Evolutionary conservation across 2,888 invertebrate genomes (phyloP).

Genomic region (Eupithecia subfuscata): DNA sequence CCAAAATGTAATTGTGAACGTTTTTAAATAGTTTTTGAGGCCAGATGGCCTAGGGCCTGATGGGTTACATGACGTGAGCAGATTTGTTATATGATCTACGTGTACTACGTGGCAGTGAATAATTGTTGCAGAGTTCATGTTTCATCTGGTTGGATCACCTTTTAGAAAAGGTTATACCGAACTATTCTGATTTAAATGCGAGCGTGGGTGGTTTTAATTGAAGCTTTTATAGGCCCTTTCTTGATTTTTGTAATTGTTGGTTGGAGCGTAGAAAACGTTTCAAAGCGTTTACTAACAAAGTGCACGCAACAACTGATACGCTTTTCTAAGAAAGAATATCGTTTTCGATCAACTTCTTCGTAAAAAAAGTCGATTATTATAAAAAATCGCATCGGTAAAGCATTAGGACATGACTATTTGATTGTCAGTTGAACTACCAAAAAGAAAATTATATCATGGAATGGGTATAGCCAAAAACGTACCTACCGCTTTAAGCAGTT

Average conservation of each 20-base stretch:
- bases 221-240: background rate
- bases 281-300: background rate
- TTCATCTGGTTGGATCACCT: background rate
- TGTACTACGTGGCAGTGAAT: conserved; percentile 21
- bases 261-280: background rate
- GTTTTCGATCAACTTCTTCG: background rate
- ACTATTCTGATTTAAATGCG: background rate
- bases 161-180: background rate
- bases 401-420: too few relatives aligned
- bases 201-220: background rate
- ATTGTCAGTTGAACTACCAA: too few relatives aligned
- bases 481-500: background rate
- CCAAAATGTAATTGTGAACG: conserved; percentile 20
- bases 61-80: conserved; percentile 28
- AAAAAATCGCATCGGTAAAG: too few relatives aligned
- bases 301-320: background rate
- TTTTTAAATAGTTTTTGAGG: conserved; percentile 32
- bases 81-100: conserved; percentile 24
- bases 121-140: background rate
- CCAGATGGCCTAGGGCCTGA: conserved; percentile 16
- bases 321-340: background rate
- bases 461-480: background rate
- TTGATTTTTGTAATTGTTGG: background rate
- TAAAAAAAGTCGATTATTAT: too few relatives aligned
- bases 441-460: too few relatives aligned